These are phyloP conservation scores for Andrena hattorfiana DNA, from an alignment of 2,888 invertebrate genomes.

Conservation along the genomic window DNA sequence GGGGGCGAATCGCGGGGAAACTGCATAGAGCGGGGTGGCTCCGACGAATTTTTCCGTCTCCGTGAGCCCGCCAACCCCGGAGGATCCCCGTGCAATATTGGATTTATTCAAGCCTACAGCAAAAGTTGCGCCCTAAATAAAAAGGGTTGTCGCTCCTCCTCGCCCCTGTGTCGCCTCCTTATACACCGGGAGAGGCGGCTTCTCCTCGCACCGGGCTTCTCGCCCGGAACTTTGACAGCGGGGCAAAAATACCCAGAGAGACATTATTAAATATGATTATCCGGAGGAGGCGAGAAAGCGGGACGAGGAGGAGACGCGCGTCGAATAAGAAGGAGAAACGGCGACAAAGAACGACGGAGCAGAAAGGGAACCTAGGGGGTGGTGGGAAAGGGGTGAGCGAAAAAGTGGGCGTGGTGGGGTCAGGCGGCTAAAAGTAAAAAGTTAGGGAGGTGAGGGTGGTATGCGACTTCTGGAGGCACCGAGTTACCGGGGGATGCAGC, in stretches of 20 bases:
- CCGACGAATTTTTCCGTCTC: slow-evolving; percentile 54
- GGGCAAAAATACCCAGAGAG: slow-evolving; percentile 81
- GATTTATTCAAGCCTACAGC: slow-evolving; percentile 81
- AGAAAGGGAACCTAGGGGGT: slow-evolving; percentile 39
- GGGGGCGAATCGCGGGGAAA: slow-evolving; percentile 20
- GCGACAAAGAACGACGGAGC: slow-evolving; percentile 5
- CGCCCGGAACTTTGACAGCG: slow-evolving; percentile 78
- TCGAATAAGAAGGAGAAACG: slow-evolving; percentile 35
- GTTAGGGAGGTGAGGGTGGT: slow-evolving; percentile 56
- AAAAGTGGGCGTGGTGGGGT: slow-evolving; percentile 62
- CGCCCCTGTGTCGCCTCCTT: slow-evolving; percentile 50
- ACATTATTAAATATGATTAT: slow-evolving; percentile 84
- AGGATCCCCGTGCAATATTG: slow-evolving; percentile 78
- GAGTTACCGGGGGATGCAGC: slow-evolving; percentile 60
- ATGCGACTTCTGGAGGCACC: slow-evolving; percentile 65
- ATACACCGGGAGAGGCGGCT: slow-evolving; percentile 60
- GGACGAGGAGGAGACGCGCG: slow-evolving; percentile 14
- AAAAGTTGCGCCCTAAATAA: slow-evolving; percentile 83
- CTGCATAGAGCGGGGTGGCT: slow-evolving; percentile 20
- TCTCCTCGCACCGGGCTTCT: slow-evolving; percentile 74
- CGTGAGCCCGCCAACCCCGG: slow-evolving; percentile 23
- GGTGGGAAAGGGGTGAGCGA: slow-evolving; percentile 59
- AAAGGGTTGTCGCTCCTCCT: slow-evolving; percentile 82
- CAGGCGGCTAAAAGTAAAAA: slow-evolving; percentile 67
- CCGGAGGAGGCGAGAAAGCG: slow-evolving; percentile 40